Evolutionary conservation across 2,113 vertebrate genomes (phyloP).

Genomic region (Microtus richardsoni): DNA sequence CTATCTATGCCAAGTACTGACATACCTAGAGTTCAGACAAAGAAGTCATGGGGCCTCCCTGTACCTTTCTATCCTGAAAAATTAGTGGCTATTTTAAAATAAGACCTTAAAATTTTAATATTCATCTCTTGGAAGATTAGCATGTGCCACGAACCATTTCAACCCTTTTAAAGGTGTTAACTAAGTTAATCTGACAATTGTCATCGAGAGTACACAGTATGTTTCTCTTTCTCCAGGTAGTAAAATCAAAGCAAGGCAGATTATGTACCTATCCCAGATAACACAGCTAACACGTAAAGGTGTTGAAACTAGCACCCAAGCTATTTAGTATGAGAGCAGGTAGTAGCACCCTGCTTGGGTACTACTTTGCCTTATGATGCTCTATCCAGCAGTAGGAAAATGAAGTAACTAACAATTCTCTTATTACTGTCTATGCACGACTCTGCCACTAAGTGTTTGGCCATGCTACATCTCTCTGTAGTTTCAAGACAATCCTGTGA

Average conservation of each 20-base stretch:
- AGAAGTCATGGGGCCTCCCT: neutral
- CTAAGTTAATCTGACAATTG: neutral
- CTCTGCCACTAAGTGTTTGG: neutral
- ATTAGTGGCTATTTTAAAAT: conserved; percentile 36
- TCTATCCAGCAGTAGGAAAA: neutral
- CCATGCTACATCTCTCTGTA: neutral
- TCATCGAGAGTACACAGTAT: neutral
- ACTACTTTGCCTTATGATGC: neutral
- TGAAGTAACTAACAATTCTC: neutral
- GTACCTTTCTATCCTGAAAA: neutral
- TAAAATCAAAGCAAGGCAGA: neutral
- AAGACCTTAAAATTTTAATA: neutral
- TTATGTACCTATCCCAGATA: neutral
- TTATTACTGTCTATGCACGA: neutral
- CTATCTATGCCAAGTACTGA: neutral
- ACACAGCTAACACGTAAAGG: neutral
- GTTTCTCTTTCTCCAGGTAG: neutral
- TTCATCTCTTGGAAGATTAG: neutral
- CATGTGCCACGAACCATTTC: neutral
- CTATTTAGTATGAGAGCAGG: neutral
- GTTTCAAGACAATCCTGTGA: neutral
- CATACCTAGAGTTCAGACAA: neutral
- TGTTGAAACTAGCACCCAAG: neutral
- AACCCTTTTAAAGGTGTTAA: neutral
- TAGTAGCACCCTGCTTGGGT: neutral